Evolutionary conservation across 2,888 invertebrate species (phyloP).

Genomic region (Zootermopsis nevadensis): DNA sequence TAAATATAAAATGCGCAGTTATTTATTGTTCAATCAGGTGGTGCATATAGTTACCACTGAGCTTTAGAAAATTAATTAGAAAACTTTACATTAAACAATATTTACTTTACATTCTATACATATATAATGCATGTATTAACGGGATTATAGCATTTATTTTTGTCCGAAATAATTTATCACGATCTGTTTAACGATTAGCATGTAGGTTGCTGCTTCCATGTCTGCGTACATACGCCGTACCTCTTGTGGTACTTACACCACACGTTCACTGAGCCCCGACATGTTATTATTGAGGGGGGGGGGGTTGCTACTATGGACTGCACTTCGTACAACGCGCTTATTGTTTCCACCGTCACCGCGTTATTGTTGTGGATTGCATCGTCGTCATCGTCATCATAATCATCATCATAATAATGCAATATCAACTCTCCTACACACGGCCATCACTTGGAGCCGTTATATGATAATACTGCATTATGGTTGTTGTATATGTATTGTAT

Average conservation of each 20-base stretch:
- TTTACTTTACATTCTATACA: no score
- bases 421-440: slow-evolving; percentile 38
- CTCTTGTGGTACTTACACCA: background rate
- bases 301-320: slow-evolving; percentile 12
- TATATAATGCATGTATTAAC: no score
- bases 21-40: no score
- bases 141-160: no score
- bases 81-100: no score
- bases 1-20: no score
- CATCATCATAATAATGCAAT: slow-evolving; percentile 41
- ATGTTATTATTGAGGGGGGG: slow-evolving; percentile 36
- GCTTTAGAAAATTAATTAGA: no score
- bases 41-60: no score
- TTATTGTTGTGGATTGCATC: slow-evolving; percentile 40
- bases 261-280: background rate
- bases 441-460: slow-evolving; percentile 20
- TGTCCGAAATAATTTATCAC: no score
- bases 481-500: slow-evolving; percentile 34
- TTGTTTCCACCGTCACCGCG: slow-evolving; percentile 41
- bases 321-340: slow-evolving; percentile 40
- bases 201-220: no score
- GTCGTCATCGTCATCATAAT: slow-evolving; percentile 24
- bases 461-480: slow-evolving; percentile 37
- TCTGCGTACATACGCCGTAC: no score
- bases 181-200: no score